Percentiles rank a stretch among this genome's conserved stretches.
These are phyloP conservation scores for Scomberomorus guttatus DNA, from an alignment of 2,797 vertebrate species.

Conservation along the genomic window DNA sequence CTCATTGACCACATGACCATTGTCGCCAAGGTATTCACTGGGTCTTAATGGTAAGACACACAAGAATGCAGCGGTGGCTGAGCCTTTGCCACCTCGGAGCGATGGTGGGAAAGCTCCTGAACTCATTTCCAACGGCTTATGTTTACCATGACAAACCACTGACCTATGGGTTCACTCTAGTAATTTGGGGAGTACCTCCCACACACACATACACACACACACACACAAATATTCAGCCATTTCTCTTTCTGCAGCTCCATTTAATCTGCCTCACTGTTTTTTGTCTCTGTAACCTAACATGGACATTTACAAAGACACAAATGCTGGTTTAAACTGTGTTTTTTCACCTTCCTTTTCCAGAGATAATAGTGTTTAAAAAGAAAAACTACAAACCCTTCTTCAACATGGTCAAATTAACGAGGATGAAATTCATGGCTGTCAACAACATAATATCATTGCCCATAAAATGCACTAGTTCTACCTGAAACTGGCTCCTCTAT, in stretches of 20 bases:
- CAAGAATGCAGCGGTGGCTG: constrained; percentile 80
- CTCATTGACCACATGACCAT: constrained; percentile 84
- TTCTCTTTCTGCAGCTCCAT: constrained; percentile 27
- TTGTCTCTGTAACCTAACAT: constrained; percentile 40
- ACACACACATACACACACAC: constrained; percentile 33
- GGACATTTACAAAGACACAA: constrained; percentile 21
- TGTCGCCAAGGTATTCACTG: constrained; percentile 80
- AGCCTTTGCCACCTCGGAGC: constrained; percentile 74
- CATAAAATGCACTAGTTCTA: constrained; percentile 25
- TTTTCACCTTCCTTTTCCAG: constrained; percentile 40
- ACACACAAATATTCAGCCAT: constrained; percentile 29
- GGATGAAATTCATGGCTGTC: constrained; percentile 31
- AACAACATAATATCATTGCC: constrained; percentile 47
- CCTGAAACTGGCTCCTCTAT: constrained; percentile 41
- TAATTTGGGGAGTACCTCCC: constrained; percentile 76
- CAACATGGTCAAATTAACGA: constrained; percentile 45
- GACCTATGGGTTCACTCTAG: constrained; percentile 86
- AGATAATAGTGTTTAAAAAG: constrained; percentile 38
- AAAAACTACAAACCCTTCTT: constrained; percentile 22
- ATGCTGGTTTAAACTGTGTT: constrained; percentile 16
- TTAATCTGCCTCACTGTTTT: constrained; percentile 21
- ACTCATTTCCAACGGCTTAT: constrained; percentile 80
- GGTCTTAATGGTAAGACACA: constrained; percentile 85
- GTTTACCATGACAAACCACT: constrained; percentile 81
- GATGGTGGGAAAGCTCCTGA: constrained; percentile 79